phyloP scores from a whole-genome alignment of 2,797 vertebrate species.

The Astyanax mexicanus region DNA sequence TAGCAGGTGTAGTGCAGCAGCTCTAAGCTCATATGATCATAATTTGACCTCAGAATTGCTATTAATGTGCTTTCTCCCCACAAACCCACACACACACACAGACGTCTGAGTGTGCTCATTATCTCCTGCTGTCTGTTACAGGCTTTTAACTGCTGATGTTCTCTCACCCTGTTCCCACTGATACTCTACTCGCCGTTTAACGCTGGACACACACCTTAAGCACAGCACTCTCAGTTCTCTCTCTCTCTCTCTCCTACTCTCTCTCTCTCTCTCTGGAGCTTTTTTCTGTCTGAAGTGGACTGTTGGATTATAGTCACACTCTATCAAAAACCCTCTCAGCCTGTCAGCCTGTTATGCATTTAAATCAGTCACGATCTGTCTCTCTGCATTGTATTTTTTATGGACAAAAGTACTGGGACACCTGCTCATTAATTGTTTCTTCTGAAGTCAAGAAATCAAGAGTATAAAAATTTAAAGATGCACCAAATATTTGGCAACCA shows the following conservation, averaged over 20 bases:
- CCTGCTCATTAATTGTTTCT: too few relatives aligned
- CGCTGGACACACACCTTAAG: too few relatives aligned
- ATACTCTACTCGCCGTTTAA: background rate
- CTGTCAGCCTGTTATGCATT: background rate
- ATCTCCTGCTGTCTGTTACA: background rate
- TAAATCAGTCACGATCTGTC: too few relatives aligned
- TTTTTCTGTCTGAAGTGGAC: background rate
- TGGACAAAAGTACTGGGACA: too few relatives aligned
- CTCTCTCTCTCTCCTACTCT: background rate
- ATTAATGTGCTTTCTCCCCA: background rate
- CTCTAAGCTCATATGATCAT: background rate
- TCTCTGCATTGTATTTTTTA: too few relatives aligned
- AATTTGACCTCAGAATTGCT: background rate
- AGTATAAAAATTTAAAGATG: too few relatives aligned
- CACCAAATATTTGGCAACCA: too few relatives aligned
- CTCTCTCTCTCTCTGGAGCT: background rate
- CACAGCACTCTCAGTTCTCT: too few relatives aligned
- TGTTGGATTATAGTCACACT: constrained; percentile 53
- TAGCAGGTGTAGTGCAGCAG: background rate
- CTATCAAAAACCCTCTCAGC: too few relatives aligned
- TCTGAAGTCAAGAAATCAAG: too few relatives aligned
- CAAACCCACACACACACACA: background rate
- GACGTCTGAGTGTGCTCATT: background rate
- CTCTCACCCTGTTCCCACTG: background rate
- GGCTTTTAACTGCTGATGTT: background rate